Evolutionary conservation across 2,797 vertebrate species (phyloP).

Genomic region (Hephaestus fuliginosus): DNA sequence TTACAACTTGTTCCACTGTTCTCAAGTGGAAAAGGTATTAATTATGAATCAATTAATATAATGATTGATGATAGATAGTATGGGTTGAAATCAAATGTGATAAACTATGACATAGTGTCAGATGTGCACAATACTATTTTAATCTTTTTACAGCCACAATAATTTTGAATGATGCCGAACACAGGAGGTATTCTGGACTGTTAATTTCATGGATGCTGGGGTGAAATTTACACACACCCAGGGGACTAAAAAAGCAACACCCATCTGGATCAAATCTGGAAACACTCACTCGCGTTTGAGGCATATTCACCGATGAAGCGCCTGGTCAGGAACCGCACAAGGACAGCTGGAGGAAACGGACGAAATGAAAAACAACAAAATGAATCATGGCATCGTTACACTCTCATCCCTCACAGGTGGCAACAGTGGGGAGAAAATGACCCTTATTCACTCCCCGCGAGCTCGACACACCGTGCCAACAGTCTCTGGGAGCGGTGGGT

Average conservation of each 20-base stretch:
- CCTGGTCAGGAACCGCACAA: conserved; percentile 83
- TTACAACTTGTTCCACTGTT: too few relatives aligned
- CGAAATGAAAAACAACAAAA: conserved; percentile 24
- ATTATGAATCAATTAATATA: too few relatives aligned
- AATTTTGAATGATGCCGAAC: background rate
- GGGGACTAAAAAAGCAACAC: background rate
- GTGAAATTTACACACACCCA: background rate
- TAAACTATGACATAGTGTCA: background rate
- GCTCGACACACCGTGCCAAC: conserved; percentile 21
- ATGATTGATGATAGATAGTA: too few relatives aligned
- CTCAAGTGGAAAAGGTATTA: too few relatives aligned
- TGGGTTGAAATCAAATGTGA: background rate
- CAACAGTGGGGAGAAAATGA: background rate
- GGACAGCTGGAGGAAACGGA: conserved; percentile 72
- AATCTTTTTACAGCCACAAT: background rate
- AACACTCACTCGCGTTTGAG: conserved; percentile 81
- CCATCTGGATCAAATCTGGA: conserved; percentile 29
- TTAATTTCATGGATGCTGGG: background rate
- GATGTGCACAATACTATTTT: too few relatives aligned
- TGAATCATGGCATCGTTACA: conserved; percentile 54
- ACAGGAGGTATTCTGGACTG: background rate
- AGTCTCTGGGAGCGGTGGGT: conserved; percentile 9
- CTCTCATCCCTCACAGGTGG: conserved; percentile 56
- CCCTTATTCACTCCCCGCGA: conserved; percentile 22
- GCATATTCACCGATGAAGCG: conserved; percentile 85